Evolutionary conservation across 2,797 vertebrate genomes (phyloP).

Genomic region (Falco naumanni): DNA sequence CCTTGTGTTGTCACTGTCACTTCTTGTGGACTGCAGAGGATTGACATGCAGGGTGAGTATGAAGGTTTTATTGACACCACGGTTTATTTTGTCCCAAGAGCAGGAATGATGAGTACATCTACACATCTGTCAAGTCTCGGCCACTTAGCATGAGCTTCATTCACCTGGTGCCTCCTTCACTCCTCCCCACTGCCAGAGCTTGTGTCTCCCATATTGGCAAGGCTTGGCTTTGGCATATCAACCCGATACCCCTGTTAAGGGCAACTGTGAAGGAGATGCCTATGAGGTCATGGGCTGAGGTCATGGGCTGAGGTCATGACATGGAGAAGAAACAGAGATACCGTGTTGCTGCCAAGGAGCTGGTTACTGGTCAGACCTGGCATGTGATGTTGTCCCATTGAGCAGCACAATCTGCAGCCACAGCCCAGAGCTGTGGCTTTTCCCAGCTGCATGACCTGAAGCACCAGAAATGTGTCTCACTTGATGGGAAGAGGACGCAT

Average conservation of each 20-base stretch:
- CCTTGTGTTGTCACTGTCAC: not conserved
- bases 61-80: not conserved
- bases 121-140: not conserved
- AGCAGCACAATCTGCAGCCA: not conserved
- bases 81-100: not conserved
- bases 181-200: not conserved
- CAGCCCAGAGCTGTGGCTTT: not conserved
- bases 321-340: not conserved
- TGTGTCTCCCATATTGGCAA: not conserved
- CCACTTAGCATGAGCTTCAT: rapidly evolving
- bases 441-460: rapidly evolving
- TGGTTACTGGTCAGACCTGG: not conserved
- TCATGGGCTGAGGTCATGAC: not conserved
- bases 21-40: not conserved
- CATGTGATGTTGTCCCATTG: rapidly evolving
- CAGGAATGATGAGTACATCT: not conserved
- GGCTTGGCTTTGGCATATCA: not conserved
- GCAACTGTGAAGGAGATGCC: not conserved
- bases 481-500: not conserved
- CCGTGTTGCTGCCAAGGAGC: rapidly evolving
- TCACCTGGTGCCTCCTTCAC: not conserved
- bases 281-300: not conserved
- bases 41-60: not conserved
- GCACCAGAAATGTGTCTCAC: not conserved
- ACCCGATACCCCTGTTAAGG: too few species aligned